These are phyloP conservation scores for Orientallactaga sibirica DNA, from an alignment of 2,797 vertebrate genomes.

Conservation along the genomic window DNA sequence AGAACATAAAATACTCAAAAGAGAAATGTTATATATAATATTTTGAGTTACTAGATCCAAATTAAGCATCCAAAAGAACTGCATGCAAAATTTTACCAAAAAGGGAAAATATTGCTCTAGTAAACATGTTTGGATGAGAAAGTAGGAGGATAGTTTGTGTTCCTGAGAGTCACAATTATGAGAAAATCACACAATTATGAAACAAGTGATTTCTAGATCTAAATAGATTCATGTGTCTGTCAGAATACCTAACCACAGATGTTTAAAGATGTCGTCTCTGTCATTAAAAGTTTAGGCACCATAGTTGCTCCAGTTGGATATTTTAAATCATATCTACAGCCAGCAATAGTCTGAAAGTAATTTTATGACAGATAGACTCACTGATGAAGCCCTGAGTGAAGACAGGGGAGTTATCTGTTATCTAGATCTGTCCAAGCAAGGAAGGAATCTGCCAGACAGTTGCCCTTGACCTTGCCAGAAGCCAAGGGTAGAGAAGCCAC, in stretches of 20 bases:
- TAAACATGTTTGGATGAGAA: constrained; percentile 14
- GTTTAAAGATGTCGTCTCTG: constrained; percentile 9
- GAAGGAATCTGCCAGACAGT: not conserved
- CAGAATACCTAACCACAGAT: not conserved
- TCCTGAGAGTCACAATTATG: not conserved
- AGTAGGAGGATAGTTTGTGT: not conserved
- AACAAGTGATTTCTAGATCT: not conserved
- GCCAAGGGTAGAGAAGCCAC: not conserved
- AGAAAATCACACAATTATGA: not conserved
- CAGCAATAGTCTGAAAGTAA: not conserved
- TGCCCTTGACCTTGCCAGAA: not conserved
- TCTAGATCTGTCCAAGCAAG: not conserved
- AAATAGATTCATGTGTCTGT: not conserved
- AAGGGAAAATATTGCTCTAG: not conserved
- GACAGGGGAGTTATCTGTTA: not conserved
- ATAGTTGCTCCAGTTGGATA: not conserved
- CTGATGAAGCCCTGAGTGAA: not conserved
- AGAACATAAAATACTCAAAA: constrained; percentile 32
- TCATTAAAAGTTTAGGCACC: not conserved
- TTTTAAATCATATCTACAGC: constrained; percentile 16
- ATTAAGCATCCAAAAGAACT: not conserved
- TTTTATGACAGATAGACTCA: not conserved
- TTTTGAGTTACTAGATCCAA: not conserved
- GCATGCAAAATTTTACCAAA: not conserved
- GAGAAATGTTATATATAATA: not conserved